Evolutionary conservation across 2,797 vertebrate genomes (phyloP).

Genomic region (Rhinophrynus dorsalis): DNA sequence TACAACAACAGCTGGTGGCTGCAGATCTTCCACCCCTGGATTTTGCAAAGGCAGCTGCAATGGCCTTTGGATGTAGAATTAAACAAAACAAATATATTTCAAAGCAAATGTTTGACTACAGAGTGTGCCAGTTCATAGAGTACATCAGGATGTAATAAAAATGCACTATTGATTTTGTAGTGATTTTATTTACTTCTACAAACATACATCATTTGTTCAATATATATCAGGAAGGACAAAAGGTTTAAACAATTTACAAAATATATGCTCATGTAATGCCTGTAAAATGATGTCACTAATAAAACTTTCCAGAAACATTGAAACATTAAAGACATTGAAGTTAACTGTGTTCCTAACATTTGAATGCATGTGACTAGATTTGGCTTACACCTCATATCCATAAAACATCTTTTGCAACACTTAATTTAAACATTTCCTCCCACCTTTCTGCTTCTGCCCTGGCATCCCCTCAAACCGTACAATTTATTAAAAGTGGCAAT

Average conservation of each 20-base stretch:
- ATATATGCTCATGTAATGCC: slow-evolving; percentile 17
- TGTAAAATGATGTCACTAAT: slow-evolving; percentile 21
- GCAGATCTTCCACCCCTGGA: too few species aligned
- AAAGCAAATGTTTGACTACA: too few species aligned
- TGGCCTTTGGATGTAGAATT: too few species aligned
- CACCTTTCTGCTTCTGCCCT: too few species aligned
- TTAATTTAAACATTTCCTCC: too few species aligned
- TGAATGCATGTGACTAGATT: slow-evolving; percentile 11
- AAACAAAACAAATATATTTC: too few species aligned
- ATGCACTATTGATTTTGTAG: slow-evolving; percentile 2
- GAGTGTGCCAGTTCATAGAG: not conserved
- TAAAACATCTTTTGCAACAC: too few species aligned
- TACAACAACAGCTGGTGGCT: too few species aligned
- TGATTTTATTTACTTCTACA: slow-evolving; percentile 9
- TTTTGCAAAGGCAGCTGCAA: too few species aligned
- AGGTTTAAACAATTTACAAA: slow-evolving; percentile 8
- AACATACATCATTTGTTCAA: slow-evolving; percentile 15
- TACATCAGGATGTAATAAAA: not conserved
- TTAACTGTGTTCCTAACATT: slow-evolving; percentile 22
- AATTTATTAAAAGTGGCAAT: too few species aligned
- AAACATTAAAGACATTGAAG: slow-evolving; percentile 18
- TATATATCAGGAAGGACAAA: slow-evolving; percentile 12
- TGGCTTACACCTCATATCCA: slow-evolving; percentile 9
- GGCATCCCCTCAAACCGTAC: too few species aligned
- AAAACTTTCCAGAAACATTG: slow-evolving; percentile 2